Conservation (phyloP, 2,797 vertebrate species). For the Carcharodon carcharias region DNA sequence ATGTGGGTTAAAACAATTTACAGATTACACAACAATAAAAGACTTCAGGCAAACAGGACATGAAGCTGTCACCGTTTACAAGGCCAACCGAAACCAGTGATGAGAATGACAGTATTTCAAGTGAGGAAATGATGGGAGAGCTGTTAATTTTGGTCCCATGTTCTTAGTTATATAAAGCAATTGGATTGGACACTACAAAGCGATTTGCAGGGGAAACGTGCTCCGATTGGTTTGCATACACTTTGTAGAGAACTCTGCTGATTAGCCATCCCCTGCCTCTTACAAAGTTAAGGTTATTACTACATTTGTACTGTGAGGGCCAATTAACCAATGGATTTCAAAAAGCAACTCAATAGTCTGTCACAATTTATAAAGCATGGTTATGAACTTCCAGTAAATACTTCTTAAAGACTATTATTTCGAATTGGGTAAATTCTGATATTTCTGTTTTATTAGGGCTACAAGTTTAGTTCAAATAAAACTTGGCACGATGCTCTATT, state of each 20-base stretch:
- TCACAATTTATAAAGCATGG: background rate
- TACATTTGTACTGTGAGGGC: background rate
- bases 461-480: background rate
- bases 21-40: background rate
- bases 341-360: background rate
- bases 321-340: background rate
- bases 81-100: background rate
- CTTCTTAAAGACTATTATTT: background rate
- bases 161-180: background rate
- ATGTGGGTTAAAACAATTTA: slow-evolving; percentile 9
- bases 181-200: background rate
- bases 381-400: background rate
- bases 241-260: background rate
- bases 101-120: background rate
- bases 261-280: background rate
- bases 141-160: background rate
- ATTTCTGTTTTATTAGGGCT: background rate
- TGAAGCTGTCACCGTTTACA: background rate
- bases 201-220: background rate
- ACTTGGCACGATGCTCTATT: background rate
- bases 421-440: background rate
- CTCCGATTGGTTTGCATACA: background rate
- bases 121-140: background rate
- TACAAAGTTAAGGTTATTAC: background rate
- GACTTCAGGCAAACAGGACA: background rate